Base-by-base conservation (phyloP, 2,888 invertebrate genomes). In the Bellardia pandia region DNA sequence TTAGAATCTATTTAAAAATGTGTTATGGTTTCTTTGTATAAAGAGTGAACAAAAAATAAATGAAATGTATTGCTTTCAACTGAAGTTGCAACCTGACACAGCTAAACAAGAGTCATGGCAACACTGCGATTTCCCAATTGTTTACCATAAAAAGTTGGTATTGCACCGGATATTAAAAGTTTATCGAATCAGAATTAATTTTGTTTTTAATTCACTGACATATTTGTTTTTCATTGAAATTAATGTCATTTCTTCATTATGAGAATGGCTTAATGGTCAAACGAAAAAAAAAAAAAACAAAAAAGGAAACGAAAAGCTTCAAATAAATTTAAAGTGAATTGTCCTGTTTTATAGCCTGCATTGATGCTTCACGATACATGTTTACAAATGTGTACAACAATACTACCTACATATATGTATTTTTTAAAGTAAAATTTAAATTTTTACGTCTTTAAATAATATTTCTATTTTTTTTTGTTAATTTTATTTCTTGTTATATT, bases 111-210 rank as follows among this genome's bases (percentile, higher is more conserved):
- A 23, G 13, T 42, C 8, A 5, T 58, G 58, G n/a, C 30, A 45
- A 53, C 40, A 56, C 9, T 58, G 9, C 6, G 40, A 8, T n/a
- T 56, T 14, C 45, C 3, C 45, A 45, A 45, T 33, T 30, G 30
- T 33, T 60, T 30, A 60, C 74, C 58, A 74, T n/a, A 74, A 58
- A 58, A 74, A n/a, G 30, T 30, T 74, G 58, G 45, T n/a, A 33
- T 30, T 40, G 9, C 5, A 3, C 23, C 51, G 76, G 76, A 76
- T 76, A 64, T 76, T 64, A 76, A 76, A 64, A 64, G 40, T 48
- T 76, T 64, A 40, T 64, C 58, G 66, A 66, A 77, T 30, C 53
- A 45, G 66, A 66, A 77, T 77, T 56, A 77, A 77, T 77, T 14
- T 66, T 42, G 2, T 40, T 53, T 64, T 53, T 14, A 64, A 66